These are phyloP conservation scores for Eilema caniola DNA, from an alignment of 2,888 invertebrate species.

Conservation along the genomic window DNA sequence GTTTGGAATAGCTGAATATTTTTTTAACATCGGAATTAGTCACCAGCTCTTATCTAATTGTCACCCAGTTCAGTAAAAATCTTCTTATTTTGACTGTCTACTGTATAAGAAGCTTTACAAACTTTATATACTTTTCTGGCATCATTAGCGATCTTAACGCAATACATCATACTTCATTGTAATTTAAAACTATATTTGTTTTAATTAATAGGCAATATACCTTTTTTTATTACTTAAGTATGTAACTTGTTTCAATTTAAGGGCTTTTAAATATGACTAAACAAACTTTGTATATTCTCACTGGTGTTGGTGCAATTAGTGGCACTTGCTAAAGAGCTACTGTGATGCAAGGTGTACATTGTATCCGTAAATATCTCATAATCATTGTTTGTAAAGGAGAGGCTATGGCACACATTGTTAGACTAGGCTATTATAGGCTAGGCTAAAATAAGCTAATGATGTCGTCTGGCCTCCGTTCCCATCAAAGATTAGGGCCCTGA, in stretches of 20 bases:
- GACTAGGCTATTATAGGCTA: not conserved
- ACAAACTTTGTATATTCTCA: not conserved
- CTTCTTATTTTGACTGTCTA: no score
- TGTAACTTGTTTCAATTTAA: not conserved
- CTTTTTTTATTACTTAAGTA: not conserved
- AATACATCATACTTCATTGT: not conserved
- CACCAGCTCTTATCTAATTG: no score
- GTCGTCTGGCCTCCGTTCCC: no score
- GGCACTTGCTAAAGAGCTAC: not conserved
- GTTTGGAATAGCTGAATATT: not conserved
- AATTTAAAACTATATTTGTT: not conserved
- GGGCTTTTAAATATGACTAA: not conserved
- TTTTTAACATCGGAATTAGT: not conserved
- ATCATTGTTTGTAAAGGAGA: not conserved
- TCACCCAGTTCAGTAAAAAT: no score
- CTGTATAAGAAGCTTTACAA: no score
- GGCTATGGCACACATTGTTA: not conserved
- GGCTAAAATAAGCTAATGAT: no score
- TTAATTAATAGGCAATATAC: not conserved
- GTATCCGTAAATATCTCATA: not conserved
- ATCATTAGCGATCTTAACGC: not conserved
- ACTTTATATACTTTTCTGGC: not conserved
- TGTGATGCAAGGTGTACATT: slow-evolving; percentile 1
- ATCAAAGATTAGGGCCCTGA: no score
- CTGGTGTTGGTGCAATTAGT: not conserved